These are phyloP conservation scores for Gymnoscopelus braueri DNA, from an alignment of 2,797 vertebrate species.

Conservation along the genomic window DNA sequence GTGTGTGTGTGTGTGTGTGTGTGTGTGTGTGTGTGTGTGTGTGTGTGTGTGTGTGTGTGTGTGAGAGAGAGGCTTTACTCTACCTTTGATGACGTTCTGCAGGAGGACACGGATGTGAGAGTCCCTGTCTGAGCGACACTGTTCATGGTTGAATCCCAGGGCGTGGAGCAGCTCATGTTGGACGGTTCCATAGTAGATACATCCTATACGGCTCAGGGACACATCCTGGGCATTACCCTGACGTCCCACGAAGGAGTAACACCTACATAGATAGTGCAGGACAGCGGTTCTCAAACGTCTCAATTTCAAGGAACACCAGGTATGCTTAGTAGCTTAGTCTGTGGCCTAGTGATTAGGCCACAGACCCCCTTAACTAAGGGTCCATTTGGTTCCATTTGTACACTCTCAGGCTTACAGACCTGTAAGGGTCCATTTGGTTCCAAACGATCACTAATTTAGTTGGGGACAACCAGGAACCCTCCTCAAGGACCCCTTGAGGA, in stretches of 20 bases:
- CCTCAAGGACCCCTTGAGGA: too few relatives aligned
- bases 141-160: slow-evolving; percentile 80
- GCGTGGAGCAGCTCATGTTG: slow-evolving; percentile 79
- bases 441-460: too few relatives aligned
- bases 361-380: too few relatives aligned
- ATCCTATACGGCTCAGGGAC: slow-evolving; percentile 67
- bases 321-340: too few relatives aligned
- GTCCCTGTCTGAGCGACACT: slow-evolving; percentile 76
- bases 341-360: too few relatives aligned
- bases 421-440: too few relatives aligned
- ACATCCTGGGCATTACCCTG: slow-evolving; percentile 42
- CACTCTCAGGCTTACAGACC: too few relatives aligned
- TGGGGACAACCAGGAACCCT: too few relatives aligned
- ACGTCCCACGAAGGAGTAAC: slow-evolving; percentile 62
- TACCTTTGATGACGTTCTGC: slow-evolving; percentile 57
- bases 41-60: too few relatives aligned
- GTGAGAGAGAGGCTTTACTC: not conserved
- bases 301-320: too few relatives aligned
- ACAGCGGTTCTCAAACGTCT: too few relatives aligned
- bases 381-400: too few relatives aligned
- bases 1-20: not conserved
- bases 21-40: not conserved
- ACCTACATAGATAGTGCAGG: slow-evolving; percentile 34
- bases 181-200: slow-evolving; percentile 72
- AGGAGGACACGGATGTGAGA: slow-evolving; percentile 68